Percentiles rank a stretch among this genome's conserved stretches.
These are phyloP conservation scores for Trachelus troglodyta DNA, from an alignment of 2,888 invertebrate genomes.

Conservation along the genomic window DNA sequence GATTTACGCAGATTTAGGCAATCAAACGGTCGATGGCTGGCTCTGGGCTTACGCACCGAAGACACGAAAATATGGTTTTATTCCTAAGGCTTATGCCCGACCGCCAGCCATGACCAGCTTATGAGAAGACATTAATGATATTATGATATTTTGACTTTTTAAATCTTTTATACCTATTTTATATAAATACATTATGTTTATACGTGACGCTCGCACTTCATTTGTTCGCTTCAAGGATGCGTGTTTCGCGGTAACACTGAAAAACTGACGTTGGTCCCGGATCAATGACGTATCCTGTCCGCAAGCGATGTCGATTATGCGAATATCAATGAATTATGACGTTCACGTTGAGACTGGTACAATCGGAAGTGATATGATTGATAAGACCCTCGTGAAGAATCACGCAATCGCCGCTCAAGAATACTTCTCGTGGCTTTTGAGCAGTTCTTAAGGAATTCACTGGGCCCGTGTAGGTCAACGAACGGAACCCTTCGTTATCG, in stretches of 20 bases:
- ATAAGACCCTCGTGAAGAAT: conserved; percentile 58
- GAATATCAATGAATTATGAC: conserved; percentile 51
- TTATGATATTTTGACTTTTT: conserved; percentile 32
- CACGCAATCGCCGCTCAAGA: conserved; percentile 56
- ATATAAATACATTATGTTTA: conserved; percentile 38
- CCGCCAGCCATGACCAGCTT: conserved; percentile 93
- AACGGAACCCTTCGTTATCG: conserved; percentile 51
- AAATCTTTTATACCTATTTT: conserved; percentile 49
- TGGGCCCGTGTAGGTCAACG: conserved; percentile 59
- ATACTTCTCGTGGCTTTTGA: conserved; percentile 57
- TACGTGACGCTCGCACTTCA: background rate
- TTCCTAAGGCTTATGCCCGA: conserved; percentile 93
- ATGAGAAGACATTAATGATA: conserved; percentile 62
- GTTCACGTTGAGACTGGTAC: conserved; percentile 54
- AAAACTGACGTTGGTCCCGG: background rate
- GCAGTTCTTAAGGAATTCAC: conserved; percentile 57
- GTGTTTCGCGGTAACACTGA: background rate
- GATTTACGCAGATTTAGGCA: conserved; percentile 94
- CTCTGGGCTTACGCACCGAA: conserved; percentile 95
- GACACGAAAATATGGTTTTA: conserved; percentile 92
- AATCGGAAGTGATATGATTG: conserved; percentile 49
- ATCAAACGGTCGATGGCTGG: conserved; percentile 96
- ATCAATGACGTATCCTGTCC: background rate
- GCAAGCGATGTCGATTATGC: background rate
- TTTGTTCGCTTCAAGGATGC: background rate